Evolutionary conservation across 1,140 invertebrate species (phyloP), one percentile per base, ranked within the genome.

Genomic region (Drosophila quadrilineata): DNA sequence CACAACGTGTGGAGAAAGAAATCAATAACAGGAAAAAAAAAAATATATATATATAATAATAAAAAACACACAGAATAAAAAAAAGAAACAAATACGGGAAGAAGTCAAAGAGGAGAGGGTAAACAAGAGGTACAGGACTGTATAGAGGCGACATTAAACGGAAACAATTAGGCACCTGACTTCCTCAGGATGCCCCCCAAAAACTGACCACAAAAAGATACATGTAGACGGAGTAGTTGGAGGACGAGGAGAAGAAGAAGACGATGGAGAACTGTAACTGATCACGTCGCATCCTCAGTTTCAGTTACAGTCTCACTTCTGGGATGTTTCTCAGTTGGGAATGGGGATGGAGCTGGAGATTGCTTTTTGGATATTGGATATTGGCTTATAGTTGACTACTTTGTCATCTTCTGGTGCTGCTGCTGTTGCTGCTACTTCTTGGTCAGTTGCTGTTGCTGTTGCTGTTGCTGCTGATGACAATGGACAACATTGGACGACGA

Each of bases 121-220:
- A 14, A 26, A 10, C 6, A 9, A 26, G 6, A 6, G 14, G 45
- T 12, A 40, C 43, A 52, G 52, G 48, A 70, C 60, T 64, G 66
- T 69, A 33, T 63, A 63, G 49, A 49, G 66, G 26, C 49, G 43
- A 59, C 52, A 70, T 58, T 68, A 75, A 75, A 75, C 75, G 79
- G 79, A 85, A 85, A 85, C 79, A 85, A 85, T 85, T 85, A 85
- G 79, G 71, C 79, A 85, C 74, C 79, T 85, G 79, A 85, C 79
- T 85, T 85, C 79, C 79, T 85, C 79, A 85, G 79, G 79, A 85
- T 85, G 79, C 79, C 75, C 38, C 35, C 38, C 60, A 35, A 17
- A 57, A n/a, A n/a, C n/a, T n/a, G n/a, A 48, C 56, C 53, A 41
- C 63, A 66, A n/a, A n/a, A n/a, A n/a, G n/a, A n/a, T n/a, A n/a